A percentile compares a stretch with the other conserved stretches of the same genome.
Evolutionary conservation across 2,797 vertebrate species (phyloP).

Genomic region (Peromyscus eremicus): DNA sequence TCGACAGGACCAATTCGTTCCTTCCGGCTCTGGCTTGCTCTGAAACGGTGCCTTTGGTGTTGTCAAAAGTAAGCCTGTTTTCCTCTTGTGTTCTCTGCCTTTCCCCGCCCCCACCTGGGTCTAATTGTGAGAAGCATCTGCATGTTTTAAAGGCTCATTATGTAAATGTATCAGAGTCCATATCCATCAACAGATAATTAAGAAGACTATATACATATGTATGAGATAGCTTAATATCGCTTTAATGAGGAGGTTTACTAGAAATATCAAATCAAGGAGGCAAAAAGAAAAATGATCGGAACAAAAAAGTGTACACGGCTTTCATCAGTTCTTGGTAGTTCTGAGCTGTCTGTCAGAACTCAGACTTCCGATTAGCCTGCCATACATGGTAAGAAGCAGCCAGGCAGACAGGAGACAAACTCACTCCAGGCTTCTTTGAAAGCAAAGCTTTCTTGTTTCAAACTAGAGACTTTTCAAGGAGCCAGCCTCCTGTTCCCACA

Average conservation of each 20-base stretch:
- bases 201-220: conserved; percentile 82
- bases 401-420: background rate
- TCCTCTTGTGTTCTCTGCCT: conserved; percentile 54
- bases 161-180: conserved; percentile 80
- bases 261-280: conserved; percentile 80
- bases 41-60: background rate
- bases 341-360: conserved; percentile 46
- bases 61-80: conserved; percentile 60
- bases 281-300: conserved; percentile 68
- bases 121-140: conserved; percentile 77
- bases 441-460: conserved; percentile 43
- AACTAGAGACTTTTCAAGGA: background rate
- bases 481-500: background rate
- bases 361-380: background rate
- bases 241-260: conserved; percentile 82
- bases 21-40: background rate
- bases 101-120: conserved; percentile 43
- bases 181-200: conserved; percentile 85
- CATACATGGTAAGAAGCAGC: conserved; percentile 17
- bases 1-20: background rate
- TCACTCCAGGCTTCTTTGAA: conserved; percentile 19
- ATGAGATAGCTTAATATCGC: conserved; percentile 80
- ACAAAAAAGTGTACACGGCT: background rate
- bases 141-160: conserved; percentile 82
- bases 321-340: conserved; percentile 32